A percentile compares a stretch with the other conserved stretches of the same genome.
phyloP scores from a whole-genome alignment of 2,888 invertebrate genomes.

The Melanostoma mellinum region DNA sequence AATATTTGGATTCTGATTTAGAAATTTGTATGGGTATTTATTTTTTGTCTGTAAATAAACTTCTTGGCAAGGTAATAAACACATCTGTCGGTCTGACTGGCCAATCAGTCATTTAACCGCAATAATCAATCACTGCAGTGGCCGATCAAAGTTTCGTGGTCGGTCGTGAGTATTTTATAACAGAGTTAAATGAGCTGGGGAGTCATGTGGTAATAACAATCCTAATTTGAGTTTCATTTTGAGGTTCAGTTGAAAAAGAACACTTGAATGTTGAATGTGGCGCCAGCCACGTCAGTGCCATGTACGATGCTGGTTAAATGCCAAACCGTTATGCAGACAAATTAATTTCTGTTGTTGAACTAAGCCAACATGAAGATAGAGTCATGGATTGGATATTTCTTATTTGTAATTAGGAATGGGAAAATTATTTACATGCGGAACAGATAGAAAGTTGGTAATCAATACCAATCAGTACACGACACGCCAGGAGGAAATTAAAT shows the following conservation, averaged over 20 bases:
- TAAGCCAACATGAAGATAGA: slow-evolving; percentile 14
- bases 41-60: slow-evolving; percentile 35
- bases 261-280: slow-evolving; percentile 27
- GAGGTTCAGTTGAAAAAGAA: background rate
- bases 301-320: slow-evolving; percentile 61
- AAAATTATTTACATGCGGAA: background rate
- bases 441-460: slow-evolving; percentile 33
- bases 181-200: slow-evolving; percentile 22
- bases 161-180: slow-evolving; percentile 42
- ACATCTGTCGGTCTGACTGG: slow-evolving; percentile 59
- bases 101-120: slow-evolving; percentile 72
- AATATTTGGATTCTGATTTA: slow-evolving; percentile 59
- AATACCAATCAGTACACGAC: background rate
- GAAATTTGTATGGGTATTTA: slow-evolving; percentile 8
- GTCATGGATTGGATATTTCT: background rate
- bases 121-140: slow-evolving; percentile 67
- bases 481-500: too few species aligned
- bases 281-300: slow-evolving; percentile 43
- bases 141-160: slow-evolving; percentile 63
- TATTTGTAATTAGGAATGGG: slow-evolving; percentile 1
- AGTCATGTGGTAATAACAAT: slow-evolving; percentile 40
- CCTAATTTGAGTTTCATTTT: slow-evolving; percentile 36
- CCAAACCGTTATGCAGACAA: slow-evolving; percentile 49
- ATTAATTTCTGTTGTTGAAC: slow-evolving; percentile 46
- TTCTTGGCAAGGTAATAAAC: slow-evolving; percentile 67